Evolutionary conservation across 2,797 vertebrate genomes (phyloP).

Genomic region (Gadopsis bispinosus): DNA sequence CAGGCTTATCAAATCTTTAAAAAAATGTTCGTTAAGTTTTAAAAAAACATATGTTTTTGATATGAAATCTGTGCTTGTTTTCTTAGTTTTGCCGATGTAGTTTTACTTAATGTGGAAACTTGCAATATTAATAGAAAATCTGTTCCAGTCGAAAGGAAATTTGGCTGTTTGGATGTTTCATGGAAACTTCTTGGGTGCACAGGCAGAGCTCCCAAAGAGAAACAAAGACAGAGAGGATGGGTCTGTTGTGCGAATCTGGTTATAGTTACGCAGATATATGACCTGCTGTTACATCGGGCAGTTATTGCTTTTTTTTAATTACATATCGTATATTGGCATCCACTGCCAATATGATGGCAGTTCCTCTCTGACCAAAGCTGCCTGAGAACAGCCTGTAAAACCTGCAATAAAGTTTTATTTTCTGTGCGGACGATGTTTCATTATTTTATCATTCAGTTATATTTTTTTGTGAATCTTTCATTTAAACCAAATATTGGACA

Average conservation of each 20-base stretch:
- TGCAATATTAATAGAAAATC: slow-evolving; percentile 34
- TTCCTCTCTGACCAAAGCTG: slow-evolving; percentile 61
- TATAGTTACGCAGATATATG: slow-evolving; percentile 54
- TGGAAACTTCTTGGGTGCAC: slow-evolving; percentile 36
- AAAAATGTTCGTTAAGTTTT: background rate
- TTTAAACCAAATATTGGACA: slow-evolving; percentile 40
- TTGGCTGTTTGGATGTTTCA: slow-evolving; percentile 35
- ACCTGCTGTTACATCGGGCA: slow-evolving; percentile 31
- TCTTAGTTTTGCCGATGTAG: background rate
- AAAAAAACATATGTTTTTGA: background rate
- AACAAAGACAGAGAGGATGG: slow-evolving; percentile 14
- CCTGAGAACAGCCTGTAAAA: slow-evolving; percentile 66
- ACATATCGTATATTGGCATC: slow-evolving; percentile 62
- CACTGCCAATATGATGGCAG: slow-evolving; percentile 62
- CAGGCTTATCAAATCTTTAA: background rate
- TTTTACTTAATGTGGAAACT: slow-evolving; percentile 22
- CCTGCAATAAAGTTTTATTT: slow-evolving; percentile 69
- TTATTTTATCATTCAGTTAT: slow-evolving; percentile 58
- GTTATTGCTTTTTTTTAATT: slow-evolving; percentile 70
- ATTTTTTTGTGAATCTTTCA: slow-evolving; percentile 36
- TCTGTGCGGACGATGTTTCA: slow-evolving; percentile 56
- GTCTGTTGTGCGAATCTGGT: slow-evolving; percentile 36
- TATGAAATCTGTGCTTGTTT: background rate
- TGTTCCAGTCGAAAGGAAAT: slow-evolving; percentile 27
- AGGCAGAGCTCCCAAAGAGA: slow-evolving; percentile 11